phyloP scores from a whole-genome alignment of 2,113 vertebrate genomes.

The Felis catus region DNA sequence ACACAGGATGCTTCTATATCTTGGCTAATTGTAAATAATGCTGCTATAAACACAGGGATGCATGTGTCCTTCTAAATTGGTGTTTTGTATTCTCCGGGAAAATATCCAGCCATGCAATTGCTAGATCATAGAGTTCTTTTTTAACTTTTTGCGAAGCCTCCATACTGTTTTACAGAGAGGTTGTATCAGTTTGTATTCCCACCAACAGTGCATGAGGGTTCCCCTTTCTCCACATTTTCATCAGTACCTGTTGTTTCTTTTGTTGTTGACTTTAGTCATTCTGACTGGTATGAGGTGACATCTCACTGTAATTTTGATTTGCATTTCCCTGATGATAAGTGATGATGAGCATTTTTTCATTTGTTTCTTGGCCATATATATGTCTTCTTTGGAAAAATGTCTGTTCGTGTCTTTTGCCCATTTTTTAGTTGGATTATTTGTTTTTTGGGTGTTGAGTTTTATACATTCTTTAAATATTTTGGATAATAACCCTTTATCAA shows the following conservation, averaged over 20 bases:
- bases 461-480: not conserved
- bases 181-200: not conserved
- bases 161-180: not conserved
- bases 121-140: not conserved
- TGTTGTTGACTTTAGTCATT: not conserved
- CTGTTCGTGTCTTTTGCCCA: not conserved
- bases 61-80: not conserved
- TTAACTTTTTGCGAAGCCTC: not conserved
- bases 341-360: not conserved
- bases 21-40: not conserved
- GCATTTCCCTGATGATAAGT: not conserved
- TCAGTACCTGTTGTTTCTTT: not conserved
- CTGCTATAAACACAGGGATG: not conserved
- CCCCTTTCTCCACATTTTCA: not conserved
- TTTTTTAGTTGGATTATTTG: not conserved
- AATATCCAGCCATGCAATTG: not conserved
- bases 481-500: not conserved
- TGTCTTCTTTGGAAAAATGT: not conserved
- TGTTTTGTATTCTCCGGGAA: not conserved
- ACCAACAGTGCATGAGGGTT: not conserved
- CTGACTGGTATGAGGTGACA: not conserved
- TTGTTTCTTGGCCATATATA: not conserved
- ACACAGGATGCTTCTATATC: not conserved
- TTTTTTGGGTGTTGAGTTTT: not conserved
- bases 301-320: not conserved